Evolutionary conservation across 2,888 invertebrate species (phyloP), one percentile per base, ranked within the genome.

Genomic region (Apodemia zela): DNA sequence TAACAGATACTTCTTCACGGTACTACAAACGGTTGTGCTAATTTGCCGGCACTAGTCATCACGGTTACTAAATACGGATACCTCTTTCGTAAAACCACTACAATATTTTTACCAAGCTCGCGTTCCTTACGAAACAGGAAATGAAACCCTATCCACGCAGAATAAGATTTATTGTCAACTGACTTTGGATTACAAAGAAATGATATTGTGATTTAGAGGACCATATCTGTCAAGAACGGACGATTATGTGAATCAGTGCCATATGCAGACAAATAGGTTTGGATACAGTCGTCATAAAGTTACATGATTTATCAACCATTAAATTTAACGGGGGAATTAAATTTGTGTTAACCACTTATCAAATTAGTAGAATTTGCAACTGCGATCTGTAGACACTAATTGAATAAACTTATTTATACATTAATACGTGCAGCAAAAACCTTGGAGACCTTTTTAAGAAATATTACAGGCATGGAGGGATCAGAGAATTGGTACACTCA

Each of bases 241-340:
- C 73, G 83, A 85, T 86, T 87, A 87, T 87, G 81, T 83, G 84
- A 81, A 85, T 81, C 80, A 80, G 79, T 81, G 81, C 54, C 25
- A 54, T 77, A 79, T 75, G 69, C 59, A 77, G 79, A 86, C 87
- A 87, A 88, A 89, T 87, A 87, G 87, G 87, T 90, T 90, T 82
- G 86, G 79, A 78, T 84, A 80, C 82, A 81, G 81, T 80, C 77
- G 80, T 76, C 78, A 82, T 89, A 89, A 89, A 89, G 73, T 72
- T 72, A 67, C 67, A 72, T 82, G 85, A 88, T 89, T 89, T 87
- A 89, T 79, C 73, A 74, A 69, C 69, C 71, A 70, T 74, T 63
- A 54, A 60, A 25, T 25, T 59, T 35, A 47, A 49, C 21, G 35
- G 33, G 35, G 13, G n/a, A 54, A 54, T 49, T 33, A 51, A 51